Base-by-base conservation (phyloP, 2,113 vertebrate species). In the Ceyx cyanopectus region DNA sequence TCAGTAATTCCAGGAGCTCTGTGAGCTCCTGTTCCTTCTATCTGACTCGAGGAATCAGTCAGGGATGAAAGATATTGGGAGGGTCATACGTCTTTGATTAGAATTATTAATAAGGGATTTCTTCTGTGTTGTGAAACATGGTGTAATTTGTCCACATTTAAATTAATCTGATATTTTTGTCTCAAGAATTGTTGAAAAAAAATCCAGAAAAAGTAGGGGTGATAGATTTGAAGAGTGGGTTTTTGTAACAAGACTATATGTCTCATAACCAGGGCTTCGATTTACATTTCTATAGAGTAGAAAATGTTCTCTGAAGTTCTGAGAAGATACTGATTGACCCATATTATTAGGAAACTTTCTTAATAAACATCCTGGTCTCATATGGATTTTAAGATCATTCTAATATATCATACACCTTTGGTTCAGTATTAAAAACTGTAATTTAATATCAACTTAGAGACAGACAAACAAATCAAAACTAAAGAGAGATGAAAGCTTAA, bases 181-280 rank as follows among this genome's bases (percentile, higher is more conserved):
- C 50, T 91, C n/a, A 84, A 82, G 76, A 97, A 95, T 79, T 94
- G 74, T 89, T 92, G 54, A 75, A 94, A 95, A 95, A 62, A 54
- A 81, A 32, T 26, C 23, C 74, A 86, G 15, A 26, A 74, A 76
- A 53, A 81, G 24, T 37, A 93, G 21, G 12, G 94, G 41, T 20
- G 54, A 88, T 74, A 86, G 69, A 83, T 75, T 9, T 6, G 12
- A 58, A 27, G 29, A 27, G 4, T n/a, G 29, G 4, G 1, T 78
- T 81, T 85, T 75, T 77, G 41, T 53, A 66, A 54, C 4, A 53
- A 57, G 12, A 6, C 7, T 63, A 7, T 34, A 17, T 4, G 30
- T 61, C 7, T 78, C 20, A 41, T 57, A 43, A 9, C 20, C 70
- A 8, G 10, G 32, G 7, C n/a, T 78, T 70, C 34, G 37, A 14